Percentiles rank a stretch among this genome's conserved stretches.
phyloP scores from a whole-genome alignment of 2,113 vertebrate genomes.

The Balaenoptera acutorostrata region DNA sequence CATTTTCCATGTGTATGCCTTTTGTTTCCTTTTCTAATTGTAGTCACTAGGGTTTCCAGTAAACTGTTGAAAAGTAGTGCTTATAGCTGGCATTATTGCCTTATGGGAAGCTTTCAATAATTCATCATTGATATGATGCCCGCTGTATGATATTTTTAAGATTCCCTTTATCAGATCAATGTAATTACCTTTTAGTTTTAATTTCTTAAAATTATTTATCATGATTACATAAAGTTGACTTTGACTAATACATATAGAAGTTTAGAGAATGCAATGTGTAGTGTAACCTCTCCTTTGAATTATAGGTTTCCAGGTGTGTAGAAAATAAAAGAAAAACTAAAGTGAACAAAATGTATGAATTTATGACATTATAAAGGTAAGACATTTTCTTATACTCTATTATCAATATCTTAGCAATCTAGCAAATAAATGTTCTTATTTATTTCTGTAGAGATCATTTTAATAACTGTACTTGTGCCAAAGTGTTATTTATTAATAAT shows the following conservation, averaged over 20 bases:
- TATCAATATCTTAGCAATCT: background rate
- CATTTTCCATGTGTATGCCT: background rate
- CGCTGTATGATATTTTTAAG: background rate
- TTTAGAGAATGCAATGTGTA: background rate
- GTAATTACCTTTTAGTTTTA: background rate
- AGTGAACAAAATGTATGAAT: background rate
- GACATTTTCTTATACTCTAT: background rate
- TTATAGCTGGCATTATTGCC: background rate
- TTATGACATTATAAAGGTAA: background rate
- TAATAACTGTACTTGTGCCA: background rate
- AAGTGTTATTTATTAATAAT: background rate
- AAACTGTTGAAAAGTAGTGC: background rate
- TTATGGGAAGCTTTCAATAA: background rate
- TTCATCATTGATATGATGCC: background rate
- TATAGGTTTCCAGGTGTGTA: background rate
- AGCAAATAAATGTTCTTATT: background rate
- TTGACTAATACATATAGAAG: background rate
- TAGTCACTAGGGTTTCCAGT: background rate
- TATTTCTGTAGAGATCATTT: background rate
- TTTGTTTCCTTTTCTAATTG: background rate
- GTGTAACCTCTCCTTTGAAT: background rate
- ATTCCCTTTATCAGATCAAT: background rate
- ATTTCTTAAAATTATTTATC: background rate
- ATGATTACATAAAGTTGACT: background rate
- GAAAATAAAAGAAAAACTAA: background rate